A percentile compares a stretch with the other conserved stretches of the same genome.
phyloP scores from a whole-genome alignment of 2,113 vertebrate genomes.

The Bothrops jararaca region DNA sequence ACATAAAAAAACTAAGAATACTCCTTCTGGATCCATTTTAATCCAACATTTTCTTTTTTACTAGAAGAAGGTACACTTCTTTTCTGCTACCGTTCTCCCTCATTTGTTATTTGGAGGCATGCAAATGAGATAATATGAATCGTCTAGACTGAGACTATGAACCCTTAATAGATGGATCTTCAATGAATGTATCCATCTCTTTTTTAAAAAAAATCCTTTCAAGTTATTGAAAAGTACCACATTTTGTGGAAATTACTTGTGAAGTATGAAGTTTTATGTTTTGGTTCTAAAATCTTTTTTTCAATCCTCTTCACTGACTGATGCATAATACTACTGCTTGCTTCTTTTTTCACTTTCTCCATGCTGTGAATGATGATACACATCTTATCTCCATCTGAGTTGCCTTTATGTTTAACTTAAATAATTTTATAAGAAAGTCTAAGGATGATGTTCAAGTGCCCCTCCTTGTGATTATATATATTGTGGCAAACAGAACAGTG shows the following conservation, averaged over 20 bases:
- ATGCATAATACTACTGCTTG: background rate
- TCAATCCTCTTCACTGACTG: background rate
- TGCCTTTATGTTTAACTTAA: background rate
- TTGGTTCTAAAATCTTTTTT: background rate
- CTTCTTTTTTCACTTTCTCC: background rate
- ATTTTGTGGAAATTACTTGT: background rate
- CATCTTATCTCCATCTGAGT: background rate
- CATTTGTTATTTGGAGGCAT: background rate
- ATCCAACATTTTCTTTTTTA: background rate
- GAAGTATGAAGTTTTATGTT: background rate
- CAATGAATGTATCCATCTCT: background rate
- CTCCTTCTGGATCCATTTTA: background rate
- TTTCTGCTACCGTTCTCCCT: background rate
- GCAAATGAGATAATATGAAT: background rate
- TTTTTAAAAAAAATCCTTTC: background rate
- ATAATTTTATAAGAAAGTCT: background rate
- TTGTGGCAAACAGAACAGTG: no score
- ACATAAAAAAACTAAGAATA: background rate
- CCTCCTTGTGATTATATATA: no score
- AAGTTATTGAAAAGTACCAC: background rate
- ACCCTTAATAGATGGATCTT: background rate
- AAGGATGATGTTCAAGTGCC: background rate
- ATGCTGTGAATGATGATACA: background rate
- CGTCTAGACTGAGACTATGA: background rate
- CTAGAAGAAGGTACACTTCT: background rate